Base-by-base conservation (phyloP, 2,888 invertebrate species). In the Lepetodrilus schrolli region DNA sequence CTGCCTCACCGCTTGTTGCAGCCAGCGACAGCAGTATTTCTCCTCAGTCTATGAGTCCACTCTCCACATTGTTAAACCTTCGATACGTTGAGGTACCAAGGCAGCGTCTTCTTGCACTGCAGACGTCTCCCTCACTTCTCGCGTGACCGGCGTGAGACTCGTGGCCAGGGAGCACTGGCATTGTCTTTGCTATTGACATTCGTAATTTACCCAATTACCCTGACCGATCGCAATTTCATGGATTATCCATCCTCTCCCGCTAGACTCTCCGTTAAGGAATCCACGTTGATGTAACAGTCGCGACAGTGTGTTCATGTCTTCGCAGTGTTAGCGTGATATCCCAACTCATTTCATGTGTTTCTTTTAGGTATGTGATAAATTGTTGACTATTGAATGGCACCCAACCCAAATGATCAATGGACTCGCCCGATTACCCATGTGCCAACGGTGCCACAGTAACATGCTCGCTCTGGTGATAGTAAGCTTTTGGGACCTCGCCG, bases 381-480 rank as follows among this genome's bases (percentile, higher is more conserved):
- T 68, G 68, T 47, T 47, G 26, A 23, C 8, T 23, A n/a, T 23
- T 43, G 43, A 26, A 38, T 20, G 17, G 68, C 26, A 26, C 26
- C 30, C 43, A 43, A 43, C 43, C 47, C 47, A 43, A 21, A 21
- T 17, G 43, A 43, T 47, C 68, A 68, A 68, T 68, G 68, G 68
- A 68, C 47, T 68, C 68, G 68, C 10, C 68, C 68, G 38, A 43
- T 68, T 68, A 68, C 43, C 68, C 43, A 43, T 43, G 68, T 30
- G 26, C 68, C 68, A 20, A 68, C 68, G n/a, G 43, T 17, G 26
- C 23, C 30, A 23, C 21, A 17, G 43, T 26, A 68, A 47, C 43
- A 68, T 68, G 68, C 68, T 47, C 10, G 17, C 66, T 47, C 37
- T 36, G 37, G 23, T n/a, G 20, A 20, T 66, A 36, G 10, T 38